Base-by-base conservation (phyloP, 2,797 vertebrate species). In the Macropodus opercularis region DNA sequence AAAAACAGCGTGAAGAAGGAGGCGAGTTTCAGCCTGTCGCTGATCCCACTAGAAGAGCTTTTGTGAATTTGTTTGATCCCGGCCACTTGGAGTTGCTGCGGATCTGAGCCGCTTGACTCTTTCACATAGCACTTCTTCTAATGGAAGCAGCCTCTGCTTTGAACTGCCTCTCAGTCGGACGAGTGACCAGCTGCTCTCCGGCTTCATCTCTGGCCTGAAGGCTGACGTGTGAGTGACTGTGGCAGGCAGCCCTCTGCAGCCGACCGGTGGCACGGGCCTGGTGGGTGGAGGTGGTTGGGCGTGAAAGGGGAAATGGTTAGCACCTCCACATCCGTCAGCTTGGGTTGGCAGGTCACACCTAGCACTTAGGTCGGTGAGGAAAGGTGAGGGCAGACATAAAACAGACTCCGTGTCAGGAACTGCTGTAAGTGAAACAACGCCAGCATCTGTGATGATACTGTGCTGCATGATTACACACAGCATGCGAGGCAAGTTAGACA, bases 291-390 rank as follows among this genome's bases (percentile, higher is more conserved):
- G 50, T 11, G 57, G 56, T 75, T 41, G 53, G 62, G 68, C 75
- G 72, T 77, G 80, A 79, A 80, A 77, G 41, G 53, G 51, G 58
- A 69, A 58, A 55, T 8, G 0, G 72, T 82, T 71, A 80, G 56
- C 68, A 48, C 65, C 74, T 77, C 54, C 49, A 69, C 65, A 74
- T 77, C 71, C 78, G 78, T 78, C 82, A 56, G 50, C 62, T 51
- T 49, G 23, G 40, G 19, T 38, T 63, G 64, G 51, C 47, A 71
- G 46, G 42, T 53, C 48, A 46, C 69, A 65, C 63, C 46, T 42
- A 43, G 63, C 66, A 71, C 47, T 46, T 44, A 52, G 4, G 36
- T 56, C 32, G 48, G 61, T 49, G 53, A 48, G 49, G 40, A 57
- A 22, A 60, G 43, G 10, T 4, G 41, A 52, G 18, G 44, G 18